A percentile compares a stretch with the other conserved stretches of the same genome.
Evolutionary conservation across 2,888 invertebrate species (phyloP).

Genomic region (Platycnemis pennipes): DNA sequence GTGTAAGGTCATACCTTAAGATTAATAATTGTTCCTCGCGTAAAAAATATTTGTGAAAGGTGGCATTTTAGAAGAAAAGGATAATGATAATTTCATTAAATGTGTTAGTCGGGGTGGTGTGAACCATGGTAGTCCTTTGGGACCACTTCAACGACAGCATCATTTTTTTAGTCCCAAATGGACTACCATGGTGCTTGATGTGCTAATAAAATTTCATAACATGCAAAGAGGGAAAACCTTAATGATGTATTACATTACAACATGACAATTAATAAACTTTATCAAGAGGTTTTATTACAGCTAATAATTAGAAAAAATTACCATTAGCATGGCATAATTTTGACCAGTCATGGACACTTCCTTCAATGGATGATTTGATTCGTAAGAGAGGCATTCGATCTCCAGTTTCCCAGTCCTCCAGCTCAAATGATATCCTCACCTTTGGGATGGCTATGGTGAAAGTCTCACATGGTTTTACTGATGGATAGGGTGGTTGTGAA

Average conservation of each 20-base stretch:
- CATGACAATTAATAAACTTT: too few species aligned
- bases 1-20: background rate
- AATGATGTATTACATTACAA: too few species aligned
- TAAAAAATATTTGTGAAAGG: background rate
- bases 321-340: constrained; percentile 80
- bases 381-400: constrained; percentile 80
- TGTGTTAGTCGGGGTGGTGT: background rate
- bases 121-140: too few species aligned
- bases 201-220: too few species aligned
- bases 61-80: background rate
- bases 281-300: too few species aligned
- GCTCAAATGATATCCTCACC: constrained; percentile 84
- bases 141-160: too few species aligned
- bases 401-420: constrained; percentile 80
- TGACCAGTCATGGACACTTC: constrained; percentile 86
- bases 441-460: constrained; percentile 82
- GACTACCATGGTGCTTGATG: too few species aligned
- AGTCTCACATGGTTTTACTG: constrained; percentile 80
- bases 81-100: background rate
- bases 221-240: too few species aligned
- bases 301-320: too few species aligned
- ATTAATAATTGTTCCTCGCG: background rate
- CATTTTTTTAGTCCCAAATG: too few species aligned
- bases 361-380: constrained; percentile 82
- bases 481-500: constrained; percentile 69